Conservation (phyloP, 2,113 vertebrate species). For the Pygoscelis adeliae region DNA sequence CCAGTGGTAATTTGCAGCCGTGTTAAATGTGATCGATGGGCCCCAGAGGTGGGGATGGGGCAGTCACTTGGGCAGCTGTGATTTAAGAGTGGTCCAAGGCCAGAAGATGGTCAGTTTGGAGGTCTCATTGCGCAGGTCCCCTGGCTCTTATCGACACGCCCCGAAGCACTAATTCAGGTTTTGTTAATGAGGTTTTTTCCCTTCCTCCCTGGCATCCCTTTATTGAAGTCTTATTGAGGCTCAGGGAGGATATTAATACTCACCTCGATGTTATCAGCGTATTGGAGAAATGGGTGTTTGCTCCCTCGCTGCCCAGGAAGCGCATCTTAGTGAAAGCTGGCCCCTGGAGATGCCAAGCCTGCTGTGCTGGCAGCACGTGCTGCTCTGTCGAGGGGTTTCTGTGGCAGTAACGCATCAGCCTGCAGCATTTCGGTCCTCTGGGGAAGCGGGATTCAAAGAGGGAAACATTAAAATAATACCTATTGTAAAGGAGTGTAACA, state of each 20-base stretch:
- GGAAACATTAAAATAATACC: neutral
- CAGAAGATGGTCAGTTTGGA: neutral
- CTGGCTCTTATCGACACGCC: neutral
- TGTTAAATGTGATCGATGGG: too few species aligned
- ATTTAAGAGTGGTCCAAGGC: neutral
- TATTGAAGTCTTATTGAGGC: neutral
- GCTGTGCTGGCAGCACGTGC: fast-evolving
- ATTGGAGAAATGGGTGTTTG: neutral
- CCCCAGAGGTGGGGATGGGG: neutral
- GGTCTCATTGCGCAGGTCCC: neutral
- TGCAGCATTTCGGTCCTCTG: fast-evolving
- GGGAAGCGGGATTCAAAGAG: neutral
- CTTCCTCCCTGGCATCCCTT: neutral
- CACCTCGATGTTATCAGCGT: neutral
- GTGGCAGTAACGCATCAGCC: fast-evolving
- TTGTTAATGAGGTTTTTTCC: neutral
- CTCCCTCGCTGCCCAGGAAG: neutral
- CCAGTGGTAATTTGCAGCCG: neutral
- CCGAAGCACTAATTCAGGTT: neutral
- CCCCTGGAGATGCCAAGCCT: neutral
- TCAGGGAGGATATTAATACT: neutral
- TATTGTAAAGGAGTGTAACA: neutral
- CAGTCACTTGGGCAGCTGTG: neutral
- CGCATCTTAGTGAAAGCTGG: fast-evolving
- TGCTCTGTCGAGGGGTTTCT: neutral